A percentile compares a stretch with the other conserved stretches of the same genome.
Conservation (phyloP, 2,113 vertebrate species). For the Ceratotherium simum region DNA sequence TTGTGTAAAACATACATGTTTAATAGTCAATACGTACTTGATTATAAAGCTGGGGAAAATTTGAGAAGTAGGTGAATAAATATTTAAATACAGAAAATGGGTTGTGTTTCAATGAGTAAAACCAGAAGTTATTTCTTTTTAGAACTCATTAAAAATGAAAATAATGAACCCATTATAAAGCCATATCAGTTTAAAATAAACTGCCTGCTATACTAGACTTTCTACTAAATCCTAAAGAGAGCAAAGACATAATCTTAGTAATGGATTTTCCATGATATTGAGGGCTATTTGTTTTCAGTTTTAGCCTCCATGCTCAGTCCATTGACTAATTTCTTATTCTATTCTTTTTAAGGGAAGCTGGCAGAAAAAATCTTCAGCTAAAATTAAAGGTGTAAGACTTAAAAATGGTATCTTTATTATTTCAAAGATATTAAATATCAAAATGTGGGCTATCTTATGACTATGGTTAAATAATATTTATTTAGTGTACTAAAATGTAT, state of each 20-base stretch:
- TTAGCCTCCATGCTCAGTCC: not conserved
- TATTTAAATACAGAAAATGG: not conserved
- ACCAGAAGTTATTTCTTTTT: conserved; percentile 21
- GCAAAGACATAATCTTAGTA: not conserved
- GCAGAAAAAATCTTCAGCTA: not conserved
- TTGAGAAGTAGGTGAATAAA: conserved; percentile 2
- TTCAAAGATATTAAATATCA: conserved; percentile 33
- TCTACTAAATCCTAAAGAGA: not conserved
- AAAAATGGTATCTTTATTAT: not conserved
- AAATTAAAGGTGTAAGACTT: conserved; percentile 32
- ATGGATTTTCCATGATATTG: not conserved
- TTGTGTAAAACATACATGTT: not conserved
- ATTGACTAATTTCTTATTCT: not conserved
- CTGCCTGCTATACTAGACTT: not conserved
- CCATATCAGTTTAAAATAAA: conserved; percentile 12
- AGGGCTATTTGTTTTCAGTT: not conserved
- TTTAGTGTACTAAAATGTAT: conserved; percentile 26
- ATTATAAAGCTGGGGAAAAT: not conserved
- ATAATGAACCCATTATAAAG: not conserved
- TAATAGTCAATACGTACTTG: conserved; percentile 25
- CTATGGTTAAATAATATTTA: conserved; percentile 23
- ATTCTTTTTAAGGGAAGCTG: not conserved
- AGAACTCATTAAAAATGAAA: conserved; percentile 42
- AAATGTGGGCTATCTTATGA: conserved; percentile 13
- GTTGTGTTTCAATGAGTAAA: conserved; percentile 48